phyloP scores from a whole-genome alignment of 2,797 vertebrate genomes.

The Poecilia gillii region DNA sequence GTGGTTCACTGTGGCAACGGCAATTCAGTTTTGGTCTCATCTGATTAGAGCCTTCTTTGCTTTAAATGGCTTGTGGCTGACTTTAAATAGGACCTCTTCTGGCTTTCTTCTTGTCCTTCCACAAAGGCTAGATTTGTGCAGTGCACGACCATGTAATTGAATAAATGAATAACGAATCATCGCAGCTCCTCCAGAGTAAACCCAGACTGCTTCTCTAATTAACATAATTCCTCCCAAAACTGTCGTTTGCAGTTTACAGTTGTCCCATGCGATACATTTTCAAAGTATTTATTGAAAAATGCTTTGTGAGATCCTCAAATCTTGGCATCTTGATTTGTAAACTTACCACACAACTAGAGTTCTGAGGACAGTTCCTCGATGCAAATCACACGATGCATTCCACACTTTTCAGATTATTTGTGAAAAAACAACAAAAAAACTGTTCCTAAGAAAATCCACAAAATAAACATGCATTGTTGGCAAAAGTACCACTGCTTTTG shows the following conservation, averaged over 20 bases:
- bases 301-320: not conserved
- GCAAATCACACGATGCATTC: too few species aligned
- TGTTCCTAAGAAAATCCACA: too few species aligned
- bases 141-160: not conserved
- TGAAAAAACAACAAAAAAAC: too few species aligned
- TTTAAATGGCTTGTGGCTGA: not conserved
- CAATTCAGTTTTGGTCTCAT: not conserved
- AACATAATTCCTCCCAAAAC: not conserved
- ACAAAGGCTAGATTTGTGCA: not conserved
- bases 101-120: not conserved
- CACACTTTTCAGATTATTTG: too few species aligned
- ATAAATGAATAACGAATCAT: not conserved
- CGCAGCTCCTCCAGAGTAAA: not conserved
- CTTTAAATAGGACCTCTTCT: not conserved
- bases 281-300: not conserved
- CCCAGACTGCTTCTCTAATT: not conserved
- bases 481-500: not conserved
- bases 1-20: not conserved
- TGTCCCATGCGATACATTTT: not conserved
- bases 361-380: too few species aligned
- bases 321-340: not conserved
- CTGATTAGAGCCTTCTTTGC: not conserved
- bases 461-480: too few species aligned
- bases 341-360: not conserved
- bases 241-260: not conserved